Base-by-base conservation (phyloP, 2,113 vertebrate species). In the Dolichallabes microphthalmus region DNA sequence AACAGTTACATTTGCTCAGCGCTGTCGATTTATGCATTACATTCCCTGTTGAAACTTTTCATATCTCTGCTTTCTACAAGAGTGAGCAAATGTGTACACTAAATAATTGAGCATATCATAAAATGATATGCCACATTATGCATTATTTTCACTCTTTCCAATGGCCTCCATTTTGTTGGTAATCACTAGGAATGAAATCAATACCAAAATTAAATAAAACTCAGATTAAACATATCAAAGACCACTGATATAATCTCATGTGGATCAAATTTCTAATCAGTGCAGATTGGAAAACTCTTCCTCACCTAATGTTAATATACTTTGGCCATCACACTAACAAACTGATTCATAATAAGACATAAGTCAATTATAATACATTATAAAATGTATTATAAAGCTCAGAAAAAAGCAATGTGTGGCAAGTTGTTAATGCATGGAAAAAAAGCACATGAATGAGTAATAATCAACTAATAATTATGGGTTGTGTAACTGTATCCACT, bases 41-140 rank as follows among this genome's bases (percentile, higher is more conserved):
- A 53, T 27, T 82, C 64, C 74, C 74, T 7, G 25, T 53, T 75
- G 20, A 82, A 71, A 39, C 80, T 78, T 63, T 69, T 30, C 32
- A 80, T 80, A 58, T 75, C 82, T 75, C 39, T 52, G 27, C 30
- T 64, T 84, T 76, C 7, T n/a, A 84, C 45, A 64, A 64, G 57
- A 82, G 45, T 69, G 52, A 69, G 22, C 22, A 35, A 73, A 19
- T 1, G 32, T 60, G 20, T 73, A 73, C 19, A 58, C 50, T 58
- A 57, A 58, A 35, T 78, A 30, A 55, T 14, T 0, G 14, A n/a
- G 4, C 8, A 77, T 11, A 76, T 53, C 74, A 76, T 74, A 10
- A 39, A 74, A 53, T 19, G 12, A 14, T 25, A 71, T 50, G 12
- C 4, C 25, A 55, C 10, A 2, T 77, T 32, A 57, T 77, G 45